phyloP scores from a whole-genome alignment of 2,113 vertebrate species.

The Microcebus lehilahytsara region DNA sequence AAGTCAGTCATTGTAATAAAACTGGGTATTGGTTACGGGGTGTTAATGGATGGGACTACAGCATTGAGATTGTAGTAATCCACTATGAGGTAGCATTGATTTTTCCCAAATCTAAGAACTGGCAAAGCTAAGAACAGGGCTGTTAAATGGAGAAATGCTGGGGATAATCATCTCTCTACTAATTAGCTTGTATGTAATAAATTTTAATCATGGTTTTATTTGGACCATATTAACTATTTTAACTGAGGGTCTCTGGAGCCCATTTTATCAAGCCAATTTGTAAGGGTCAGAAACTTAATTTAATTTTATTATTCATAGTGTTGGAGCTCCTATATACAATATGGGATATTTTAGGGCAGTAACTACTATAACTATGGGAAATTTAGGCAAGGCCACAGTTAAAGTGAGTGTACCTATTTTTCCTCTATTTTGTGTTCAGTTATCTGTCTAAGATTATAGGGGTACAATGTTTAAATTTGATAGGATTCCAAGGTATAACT shows the following conservation, averaged over 20 bases:
- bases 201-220: neutral
- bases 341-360: neutral
- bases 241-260: neutral
- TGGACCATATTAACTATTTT: neutral
- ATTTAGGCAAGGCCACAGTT: neutral
- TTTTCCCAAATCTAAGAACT: neutral
- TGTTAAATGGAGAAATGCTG: neutral
- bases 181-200: neutral
- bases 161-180: neutral
- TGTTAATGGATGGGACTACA: neutral
- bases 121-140: neutral
- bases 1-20: neutral
- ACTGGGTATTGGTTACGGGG: neutral
- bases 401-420: neutral
- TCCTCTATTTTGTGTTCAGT: neutral
- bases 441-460: neutral
- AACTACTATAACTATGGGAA: neutral
- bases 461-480: neutral
- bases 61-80: neutral
- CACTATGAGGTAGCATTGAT: neutral
- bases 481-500: neutral
- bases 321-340: neutral
- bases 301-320: neutral
- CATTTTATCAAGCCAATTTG: neutral
- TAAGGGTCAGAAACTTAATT: neutral